phyloP scores from a whole-genome alignment of 2,797 vertebrate species.

The Pteropus rufus region DNA sequence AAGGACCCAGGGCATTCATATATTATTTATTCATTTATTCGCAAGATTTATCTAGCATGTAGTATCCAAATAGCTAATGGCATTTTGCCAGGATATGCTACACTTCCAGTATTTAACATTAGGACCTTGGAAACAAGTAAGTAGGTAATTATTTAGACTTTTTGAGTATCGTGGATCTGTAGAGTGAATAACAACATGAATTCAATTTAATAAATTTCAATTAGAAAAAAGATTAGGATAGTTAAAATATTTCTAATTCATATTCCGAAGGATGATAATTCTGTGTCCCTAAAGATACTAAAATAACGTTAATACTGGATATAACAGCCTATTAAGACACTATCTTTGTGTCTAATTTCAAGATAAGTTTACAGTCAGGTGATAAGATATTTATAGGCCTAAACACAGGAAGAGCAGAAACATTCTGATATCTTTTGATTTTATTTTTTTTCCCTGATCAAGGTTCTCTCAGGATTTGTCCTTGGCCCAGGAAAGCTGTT shows the following conservation, averaged over 20 bases:
- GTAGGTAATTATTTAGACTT: background rate
- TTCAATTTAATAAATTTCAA: background rate
- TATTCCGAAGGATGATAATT: background rate
- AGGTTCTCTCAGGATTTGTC: background rate
- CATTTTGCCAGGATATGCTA: background rate
- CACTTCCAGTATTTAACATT: slow-evolving; percentile 25
- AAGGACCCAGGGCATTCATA: background rate
- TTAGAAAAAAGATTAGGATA: background rate
- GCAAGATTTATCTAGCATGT: slow-evolving; percentile 38
- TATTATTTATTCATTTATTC: slow-evolving; percentile 70
- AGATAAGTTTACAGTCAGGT: background rate
- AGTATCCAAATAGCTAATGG: slow-evolving; percentile 15
- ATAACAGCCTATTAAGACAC: background rate
- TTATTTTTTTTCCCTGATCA: background rate
- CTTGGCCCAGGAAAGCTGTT: background rate
- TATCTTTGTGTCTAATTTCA: background rate
- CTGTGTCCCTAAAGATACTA: background rate
- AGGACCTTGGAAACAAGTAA: background rate
- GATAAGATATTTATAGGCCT: slow-evolving; percentile 3
- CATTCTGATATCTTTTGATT: background rate
- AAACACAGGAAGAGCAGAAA: background rate
- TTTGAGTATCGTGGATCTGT: too few relatives aligned
- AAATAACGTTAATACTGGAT: background rate
- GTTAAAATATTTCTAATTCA: background rate
- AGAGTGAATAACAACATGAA: too few relatives aligned